Percentiles rank a stretch among this genome's conserved stretches.
phyloP scores from a whole-genome alignment of 1,140 invertebrate species.

The Chironomus tepperi region DNA sequence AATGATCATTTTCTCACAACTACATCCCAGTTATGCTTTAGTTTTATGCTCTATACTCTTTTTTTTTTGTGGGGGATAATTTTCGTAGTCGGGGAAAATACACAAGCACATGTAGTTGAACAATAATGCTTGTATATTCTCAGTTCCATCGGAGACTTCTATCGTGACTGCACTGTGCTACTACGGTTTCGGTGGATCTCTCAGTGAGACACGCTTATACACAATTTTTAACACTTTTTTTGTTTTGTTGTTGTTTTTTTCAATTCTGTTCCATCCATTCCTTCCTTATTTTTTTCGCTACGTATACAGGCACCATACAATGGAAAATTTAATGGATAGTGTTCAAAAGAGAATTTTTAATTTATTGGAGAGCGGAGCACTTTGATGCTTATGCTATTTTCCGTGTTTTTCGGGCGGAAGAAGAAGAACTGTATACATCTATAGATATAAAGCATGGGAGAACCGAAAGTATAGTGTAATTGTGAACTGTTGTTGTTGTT shows the following conservation, averaged over 20 bases:
- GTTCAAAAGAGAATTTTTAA: background rate
- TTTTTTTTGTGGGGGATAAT: too few relatives aligned
- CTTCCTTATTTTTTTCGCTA: too few relatives aligned
- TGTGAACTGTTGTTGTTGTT: background rate
- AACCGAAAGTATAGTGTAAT: conserved; percentile 2
- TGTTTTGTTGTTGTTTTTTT: too few relatives aligned
- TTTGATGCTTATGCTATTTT: conserved; percentile 10
- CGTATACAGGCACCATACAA: background rate
- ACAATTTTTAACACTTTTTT: background rate
- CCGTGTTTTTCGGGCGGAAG: background rate
- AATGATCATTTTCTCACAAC: too few relatives aligned
- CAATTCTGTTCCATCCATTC: too few relatives aligned
- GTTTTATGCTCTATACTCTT: too few relatives aligned
- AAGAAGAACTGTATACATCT: too few relatives aligned
- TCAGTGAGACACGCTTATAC: conserved; percentile 4
- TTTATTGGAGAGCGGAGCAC: background rate
- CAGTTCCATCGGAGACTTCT: background rate
- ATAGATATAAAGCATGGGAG: background rate
- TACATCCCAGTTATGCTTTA: too few relatives aligned
- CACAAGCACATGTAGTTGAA: too few relatives aligned
- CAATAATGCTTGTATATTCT: background rate
- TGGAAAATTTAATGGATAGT: conserved; percentile 9
- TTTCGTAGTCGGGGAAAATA: too few relatives aligned
- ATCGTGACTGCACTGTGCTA: background rate
- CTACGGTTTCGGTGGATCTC: background rate